phyloP scores from a whole-genome alignment of 2,888 invertebrate genomes.

The Callyntrura guangdongensis region DNA sequence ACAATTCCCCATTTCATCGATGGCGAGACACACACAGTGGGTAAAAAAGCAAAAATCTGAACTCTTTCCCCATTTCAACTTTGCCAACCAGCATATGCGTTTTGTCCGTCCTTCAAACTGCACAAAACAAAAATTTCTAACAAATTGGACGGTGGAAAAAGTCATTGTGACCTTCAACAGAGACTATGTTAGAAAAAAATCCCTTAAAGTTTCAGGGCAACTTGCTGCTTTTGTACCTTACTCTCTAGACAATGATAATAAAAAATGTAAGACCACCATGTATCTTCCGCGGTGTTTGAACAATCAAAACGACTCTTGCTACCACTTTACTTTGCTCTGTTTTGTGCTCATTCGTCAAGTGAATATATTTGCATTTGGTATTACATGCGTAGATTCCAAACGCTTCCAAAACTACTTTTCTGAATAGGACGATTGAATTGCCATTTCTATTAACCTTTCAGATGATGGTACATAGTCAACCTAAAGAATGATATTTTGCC shows the following conservation, averaged over 20 bases:
- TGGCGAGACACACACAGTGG: too few species aligned
- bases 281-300: constrained; percentile 21
- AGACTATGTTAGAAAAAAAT: too few species aligned
- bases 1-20: too few species aligned
- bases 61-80: too few species aligned
- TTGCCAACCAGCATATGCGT: too few species aligned
- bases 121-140: too few species aligned
- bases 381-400: not conserved
- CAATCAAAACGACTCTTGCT: constrained; percentile 31
- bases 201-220: not conserved
- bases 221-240: constrained; percentile 20
- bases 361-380: constrained; percentile 42
- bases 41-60: too few species aligned
- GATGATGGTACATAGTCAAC: constrained; percentile 5
- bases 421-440: not conserved
- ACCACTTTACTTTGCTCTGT: not conserved
- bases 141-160: too few species aligned
- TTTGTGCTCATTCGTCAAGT: constrained; percentile 12
- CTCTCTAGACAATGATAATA: constrained; percentile 44
- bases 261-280: constrained; percentile 44
- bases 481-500: constrained; percentile 58
- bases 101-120: too few species aligned
- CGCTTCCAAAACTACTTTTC: constrained; percentile 12
- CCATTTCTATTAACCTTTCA: not conserved
- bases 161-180: too few species aligned